Conservation (phyloP, 2,797 vertebrate genomes). For the Cossypha heuglini region DNA sequence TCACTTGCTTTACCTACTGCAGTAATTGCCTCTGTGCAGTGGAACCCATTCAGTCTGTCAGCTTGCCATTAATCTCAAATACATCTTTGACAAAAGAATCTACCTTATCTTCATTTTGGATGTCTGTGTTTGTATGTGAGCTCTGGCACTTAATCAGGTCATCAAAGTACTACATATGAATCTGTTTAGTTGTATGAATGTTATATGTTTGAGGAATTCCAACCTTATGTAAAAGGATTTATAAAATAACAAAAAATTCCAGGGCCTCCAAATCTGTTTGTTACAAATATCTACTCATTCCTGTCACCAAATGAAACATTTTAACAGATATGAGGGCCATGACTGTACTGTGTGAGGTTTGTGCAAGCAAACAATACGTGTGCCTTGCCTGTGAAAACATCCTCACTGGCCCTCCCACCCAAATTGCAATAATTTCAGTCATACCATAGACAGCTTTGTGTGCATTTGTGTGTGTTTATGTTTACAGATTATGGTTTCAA, state of each 20-base stretch:
- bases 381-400: background rate
- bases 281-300: background rate
- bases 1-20: conserved; percentile 31
- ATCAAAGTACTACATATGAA: background rate
- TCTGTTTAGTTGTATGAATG: background rate
- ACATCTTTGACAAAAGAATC: conserved; percentile 46
- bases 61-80: conserved; percentile 50
- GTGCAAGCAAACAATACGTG: background rate
- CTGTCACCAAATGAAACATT: background rate
- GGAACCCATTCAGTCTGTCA: conserved; percentile 15
- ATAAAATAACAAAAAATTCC: background rate
- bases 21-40: conserved; percentile 36
- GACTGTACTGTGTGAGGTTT: background rate
- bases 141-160: background rate
- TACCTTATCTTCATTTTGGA: conserved; percentile 2
- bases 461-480: background rate
- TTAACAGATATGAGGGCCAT: background rate
- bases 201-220: background rate
- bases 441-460: background rate
- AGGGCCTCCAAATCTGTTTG: background rate
- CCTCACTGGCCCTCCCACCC: background rate
- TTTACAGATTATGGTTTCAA: background rate
- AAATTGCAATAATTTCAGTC: background rate
- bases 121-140: background rate
- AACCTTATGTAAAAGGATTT: background rate